Percentiles rank a stretch among this genome's conserved stretches.
These are phyloP conservation scores for Ceratosolen fusciceps DNA, from an alignment of 1,140 invertebrate species.

Conservation along the genomic window DNA sequence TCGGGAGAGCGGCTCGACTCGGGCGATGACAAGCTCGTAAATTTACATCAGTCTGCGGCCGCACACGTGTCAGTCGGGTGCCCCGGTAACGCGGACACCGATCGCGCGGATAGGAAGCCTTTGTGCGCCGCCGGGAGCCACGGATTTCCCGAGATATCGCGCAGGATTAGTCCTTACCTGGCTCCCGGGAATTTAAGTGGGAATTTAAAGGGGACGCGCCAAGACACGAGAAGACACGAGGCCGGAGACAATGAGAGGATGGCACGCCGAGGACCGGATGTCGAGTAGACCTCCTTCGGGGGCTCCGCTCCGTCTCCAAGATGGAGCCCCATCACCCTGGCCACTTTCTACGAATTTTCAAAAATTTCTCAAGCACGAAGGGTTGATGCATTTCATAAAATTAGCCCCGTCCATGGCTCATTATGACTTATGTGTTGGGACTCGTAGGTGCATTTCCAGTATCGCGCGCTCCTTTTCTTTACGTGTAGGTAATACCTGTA, in stretches of 20 bases:
- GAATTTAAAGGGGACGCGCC: too few relatives aligned
- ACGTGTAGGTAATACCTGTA: too few relatives aligned
- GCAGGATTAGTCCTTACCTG: slow-evolving; percentile 6
- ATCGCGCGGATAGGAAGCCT: slow-evolving; percentile 62
- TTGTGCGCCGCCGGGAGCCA: slow-evolving; percentile 47
- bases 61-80: slow-evolving; percentile 59
- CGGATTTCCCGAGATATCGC: slow-evolving; percentile 16
- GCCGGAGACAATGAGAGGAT: neutral
- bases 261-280: neutral
- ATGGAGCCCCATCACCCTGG: too few relatives aligned
- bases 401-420: too few relatives aligned
- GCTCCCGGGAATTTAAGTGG: neutral
- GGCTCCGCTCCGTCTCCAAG: too few relatives aligned
- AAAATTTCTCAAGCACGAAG: too few relatives aligned
- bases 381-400: too few relatives aligned
- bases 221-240: neutral
- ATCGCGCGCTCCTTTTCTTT: too few relatives aligned
- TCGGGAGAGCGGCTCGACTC: neutral
- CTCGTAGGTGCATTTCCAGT: too few relatives aligned
- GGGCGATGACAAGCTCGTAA: neutral
- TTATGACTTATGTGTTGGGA: too few relatives aligned
- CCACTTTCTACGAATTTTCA: too few relatives aligned
- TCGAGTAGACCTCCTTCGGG: neutral
- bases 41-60: neutral
- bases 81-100: slow-evolving; percentile 61